Percentiles rank a stretch among this genome's conserved stretches.
These are phyloP conservation scores for Eufriesea mexicana DNA, from an alignment of 1,140 invertebrate species.

Conservation along the genomic window DNA sequence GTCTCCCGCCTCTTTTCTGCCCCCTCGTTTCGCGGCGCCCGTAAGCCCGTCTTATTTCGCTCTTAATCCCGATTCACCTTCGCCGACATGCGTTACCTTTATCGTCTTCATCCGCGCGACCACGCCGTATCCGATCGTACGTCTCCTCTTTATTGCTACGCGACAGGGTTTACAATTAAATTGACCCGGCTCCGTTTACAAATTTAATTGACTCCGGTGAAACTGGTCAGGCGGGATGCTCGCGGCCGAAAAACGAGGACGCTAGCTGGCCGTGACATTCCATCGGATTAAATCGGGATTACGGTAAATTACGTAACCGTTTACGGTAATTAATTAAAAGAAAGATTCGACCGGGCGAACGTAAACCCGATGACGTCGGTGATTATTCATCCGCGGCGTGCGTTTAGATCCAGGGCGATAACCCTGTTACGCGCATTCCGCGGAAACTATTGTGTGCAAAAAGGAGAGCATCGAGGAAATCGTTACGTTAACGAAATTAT, in stretches of 20 bases:
- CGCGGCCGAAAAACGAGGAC: not conserved
- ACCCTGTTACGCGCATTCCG: not conserved
- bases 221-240: not conserved
- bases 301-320: constrained; percentile 1
- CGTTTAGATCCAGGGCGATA: not conserved
- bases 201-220: constrained; percentile 12
- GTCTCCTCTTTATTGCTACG: constrained; percentile 8
- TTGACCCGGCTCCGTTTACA: not conserved
- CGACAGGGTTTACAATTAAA: constrained; percentile 8
- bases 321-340: not conserved
- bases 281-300: not conserved
- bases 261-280: not conserved
- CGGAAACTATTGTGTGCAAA: not conserved
- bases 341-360: not conserved
- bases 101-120: not conserved
- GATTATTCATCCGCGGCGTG: not conserved
- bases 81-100: constrained; percentile 23
- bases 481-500: not conserved
- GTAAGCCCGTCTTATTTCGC: constrained; percentile 2
- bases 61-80: constrained; percentile 40
- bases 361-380: too few relatives aligned
- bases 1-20: not conserved
- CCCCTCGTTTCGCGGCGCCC: not conserved
- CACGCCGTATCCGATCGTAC: not conserved
- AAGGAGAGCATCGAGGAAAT: too few relatives aligned